Evolutionary conservation across 2,113 vertebrate species (phyloP).

Genomic region (Otocyon megalotis): DNA sequence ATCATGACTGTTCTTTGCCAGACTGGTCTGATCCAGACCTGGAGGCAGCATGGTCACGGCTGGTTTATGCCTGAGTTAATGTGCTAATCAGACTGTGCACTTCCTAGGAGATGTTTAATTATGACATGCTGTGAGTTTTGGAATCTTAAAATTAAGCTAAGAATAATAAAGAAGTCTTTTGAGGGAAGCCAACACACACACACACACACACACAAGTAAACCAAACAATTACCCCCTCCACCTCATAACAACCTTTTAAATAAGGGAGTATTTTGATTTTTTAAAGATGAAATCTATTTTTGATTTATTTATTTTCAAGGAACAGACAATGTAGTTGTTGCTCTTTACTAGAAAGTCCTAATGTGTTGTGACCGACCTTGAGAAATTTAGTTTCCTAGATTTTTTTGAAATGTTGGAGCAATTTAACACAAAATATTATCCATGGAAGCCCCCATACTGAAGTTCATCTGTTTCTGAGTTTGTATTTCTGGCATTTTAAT

Average conservation of each 20-base stretch:
- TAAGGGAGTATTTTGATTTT: not conserved
- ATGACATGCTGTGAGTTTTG: constrained; percentile 37
- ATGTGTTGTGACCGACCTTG: not conserved
- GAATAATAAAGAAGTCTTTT: not conserved
- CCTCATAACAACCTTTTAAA: not conserved
- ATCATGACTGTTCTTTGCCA: constrained; percentile 1
- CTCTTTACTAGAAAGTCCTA: not conserved
- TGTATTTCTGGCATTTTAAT: constrained; percentile 44
- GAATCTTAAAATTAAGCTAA: constrained; percentile 58
- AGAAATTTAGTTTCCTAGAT: constrained; percentile 40
- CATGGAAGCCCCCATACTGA: not conserved
- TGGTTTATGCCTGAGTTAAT: constrained; percentile 71
- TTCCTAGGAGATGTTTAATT: constrained; percentile 66
- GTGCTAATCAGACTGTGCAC: constrained; percentile 48
- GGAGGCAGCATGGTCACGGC: not conserved
- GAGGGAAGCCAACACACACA: not conserved
- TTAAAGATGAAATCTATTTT: constrained; percentile 53
- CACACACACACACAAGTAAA: not conserved
- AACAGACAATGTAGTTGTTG: not conserved
- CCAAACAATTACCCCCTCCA: not conserved
- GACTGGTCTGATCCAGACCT: not conserved
- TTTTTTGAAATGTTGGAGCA: not conserved
- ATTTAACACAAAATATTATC: not conserved
- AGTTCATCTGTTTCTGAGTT: not conserved
- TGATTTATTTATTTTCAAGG: constrained; percentile 46